Base-by-base conservation (phyloP, 1,140 invertebrate genomes). In the Radopholus similis region DNA sequence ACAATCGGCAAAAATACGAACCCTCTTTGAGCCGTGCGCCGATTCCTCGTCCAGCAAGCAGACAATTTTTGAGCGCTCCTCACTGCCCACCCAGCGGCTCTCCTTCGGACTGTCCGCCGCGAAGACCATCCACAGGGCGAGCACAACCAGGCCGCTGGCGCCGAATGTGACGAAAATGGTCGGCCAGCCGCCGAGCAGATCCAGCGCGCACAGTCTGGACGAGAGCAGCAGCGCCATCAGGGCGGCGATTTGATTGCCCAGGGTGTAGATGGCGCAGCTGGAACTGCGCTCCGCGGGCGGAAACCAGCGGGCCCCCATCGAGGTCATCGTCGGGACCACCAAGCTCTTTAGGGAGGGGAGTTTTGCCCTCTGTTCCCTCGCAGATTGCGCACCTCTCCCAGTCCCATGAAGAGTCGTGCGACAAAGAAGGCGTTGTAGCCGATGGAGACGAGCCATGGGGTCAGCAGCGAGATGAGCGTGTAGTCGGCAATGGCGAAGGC, bases 131-230 rank as follows among this genome's bases (percentile, higher is more conserved):
- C 44, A 75, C 3, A 60, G 18, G 18, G 71, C 35, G 47, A 44
- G n/a, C 13, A 28, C 21, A 6, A 72, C n/a, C 9, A 71, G 15
- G 13, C 73, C 72, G 47, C 30, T 32, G 8, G 40, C 40, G 5
- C 67, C 70, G 42, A 74, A 76, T 18, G 35, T 32, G 44, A 73
- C 60, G 55, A 73, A 73, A 40, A 73, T 76, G 23, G 70, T 26
- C 3, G 74, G 74, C 71, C 73, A 73, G 42, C 71, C 71, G 37
- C 49, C 64, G 6, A 73, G 38, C 11, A 70, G 75, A 15, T 74
- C 18, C 9, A 71, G n/a, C n/a, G 55, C 44, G 38, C 71, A 73
- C 23, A 73, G 73, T 44, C 37, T 44, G 35, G 71, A 57, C 18
- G 65, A 18, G 13, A 73, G 26, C 21, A 73, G 40, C 13, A 73